phyloP scores from a whole-genome alignment of 2,113 vertebrate species.

The Sphyrna mokarran region DNA sequence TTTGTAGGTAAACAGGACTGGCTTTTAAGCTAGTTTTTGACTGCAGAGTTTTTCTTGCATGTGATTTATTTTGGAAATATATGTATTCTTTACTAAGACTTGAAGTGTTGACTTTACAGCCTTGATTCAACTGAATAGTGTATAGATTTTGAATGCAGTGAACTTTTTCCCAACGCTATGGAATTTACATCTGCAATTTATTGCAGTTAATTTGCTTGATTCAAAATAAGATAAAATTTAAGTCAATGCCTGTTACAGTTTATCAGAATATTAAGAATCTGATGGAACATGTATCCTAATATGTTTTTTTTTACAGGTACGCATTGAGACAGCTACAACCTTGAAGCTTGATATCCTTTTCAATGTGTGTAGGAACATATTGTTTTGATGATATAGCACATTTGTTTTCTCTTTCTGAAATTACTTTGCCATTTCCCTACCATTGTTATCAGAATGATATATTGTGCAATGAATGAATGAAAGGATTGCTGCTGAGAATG shows the following conservation, averaged over 20 bases:
- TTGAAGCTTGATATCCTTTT: conserved; percentile 96
- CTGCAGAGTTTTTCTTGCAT: neutral
- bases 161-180: neutral
- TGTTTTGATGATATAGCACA: conserved; percentile 25
- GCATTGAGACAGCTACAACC: conserved; percentile 91
- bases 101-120: neutral
- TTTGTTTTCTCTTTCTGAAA: conserved; percentile 16
- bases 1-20: neutral
- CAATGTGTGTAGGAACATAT: neutral
- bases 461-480: neutral
- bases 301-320: conserved; percentile 65
- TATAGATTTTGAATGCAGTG: neutral
- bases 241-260: neutral
- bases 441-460: neutral
- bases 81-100: neutral
- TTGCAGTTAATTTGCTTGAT: neutral
- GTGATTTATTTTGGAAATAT: neutral
- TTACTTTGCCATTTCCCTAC: neutral
- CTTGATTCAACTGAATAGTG: conserved; percentile 33
- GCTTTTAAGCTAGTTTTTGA: neutral
- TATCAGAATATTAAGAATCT: neutral
- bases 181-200: neutral
- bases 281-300: neutral
- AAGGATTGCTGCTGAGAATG: neutral
- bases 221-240: neutral